phyloP scores from a whole-genome alignment of 2,797 vertebrate genomes.

The Catostomus latipinnis region DNA sequence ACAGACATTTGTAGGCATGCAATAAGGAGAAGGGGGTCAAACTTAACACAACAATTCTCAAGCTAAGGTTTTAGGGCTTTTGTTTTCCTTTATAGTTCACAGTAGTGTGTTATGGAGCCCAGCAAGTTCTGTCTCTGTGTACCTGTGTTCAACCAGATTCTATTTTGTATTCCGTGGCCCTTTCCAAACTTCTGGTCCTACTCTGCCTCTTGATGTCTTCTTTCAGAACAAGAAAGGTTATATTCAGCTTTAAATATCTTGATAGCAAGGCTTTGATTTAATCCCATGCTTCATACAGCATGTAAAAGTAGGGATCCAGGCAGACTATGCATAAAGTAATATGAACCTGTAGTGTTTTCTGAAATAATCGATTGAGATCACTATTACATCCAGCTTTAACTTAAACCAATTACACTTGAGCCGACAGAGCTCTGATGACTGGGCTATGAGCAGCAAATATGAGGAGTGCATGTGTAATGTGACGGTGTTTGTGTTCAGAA shows the following conservation, averaged over 20 bases:
- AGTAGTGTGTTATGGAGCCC: too few species aligned
- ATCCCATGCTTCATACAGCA: background rate
- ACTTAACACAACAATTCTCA: slow-evolving; percentile 19
- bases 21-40: slow-evolving; percentile 27
- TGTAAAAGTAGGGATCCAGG: slow-evolving; percentile 39
- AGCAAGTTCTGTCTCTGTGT: background rate
- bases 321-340: slow-evolving; percentile 6
- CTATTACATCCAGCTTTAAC: slow-evolving; percentile 12
- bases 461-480: too few species aligned
- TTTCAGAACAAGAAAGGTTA: slow-evolving; percentile 14
- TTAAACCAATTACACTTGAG: slow-evolving; percentile 36
- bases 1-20: slow-evolving; percentile 1
- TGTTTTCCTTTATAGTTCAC: background rate
- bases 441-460: slow-evolving; percentile 3
- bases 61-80: background rate
- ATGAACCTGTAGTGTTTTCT: slow-evolving; percentile 33
- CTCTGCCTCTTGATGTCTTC: slow-evolving; percentile 15
- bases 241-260: background rate
- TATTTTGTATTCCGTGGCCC: slow-evolving; percentile 27
- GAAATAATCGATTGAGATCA: slow-evolving; percentile 20
- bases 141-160: slow-evolving; percentile 1
- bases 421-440: slow-evolving; percentile 4
- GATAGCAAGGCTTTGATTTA: slow-evolving; percentile 22
- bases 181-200: background rate
- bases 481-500: slow-evolving; percentile 5